Evolutionary conservation across 2,113 vertebrate genomes (phyloP).

Genomic region (Chunga burmeisteri): DNA sequence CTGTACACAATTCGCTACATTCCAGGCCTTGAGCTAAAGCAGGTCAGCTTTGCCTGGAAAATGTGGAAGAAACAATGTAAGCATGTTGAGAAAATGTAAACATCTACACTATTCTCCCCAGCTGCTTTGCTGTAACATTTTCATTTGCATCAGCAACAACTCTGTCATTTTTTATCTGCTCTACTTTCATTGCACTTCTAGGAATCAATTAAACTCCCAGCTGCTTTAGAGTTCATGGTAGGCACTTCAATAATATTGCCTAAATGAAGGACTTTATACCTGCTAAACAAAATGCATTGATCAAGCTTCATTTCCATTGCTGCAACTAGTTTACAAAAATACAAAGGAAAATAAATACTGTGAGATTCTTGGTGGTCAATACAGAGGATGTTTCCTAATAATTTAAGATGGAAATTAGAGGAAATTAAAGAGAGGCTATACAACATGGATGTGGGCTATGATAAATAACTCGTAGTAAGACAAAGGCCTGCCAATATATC

Average conservation of each 20-base stretch:
- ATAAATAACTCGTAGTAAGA: background rate
- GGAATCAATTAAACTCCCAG: slow-evolving; percentile 43
- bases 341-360: background rate
- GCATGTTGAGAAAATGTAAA: slow-evolving; percentile 54
- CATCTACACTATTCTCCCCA: slow-evolving; percentile 6
- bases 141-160: slow-evolving; percentile 60
- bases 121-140: slow-evolving; percentile 37
- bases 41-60: slow-evolving; percentile 72
- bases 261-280: slow-evolving; percentile 36
- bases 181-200: slow-evolving; percentile 55
- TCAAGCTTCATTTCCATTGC: background rate
- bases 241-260: slow-evolving; percentile 23
- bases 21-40: slow-evolving; percentile 71
- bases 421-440: background rate
- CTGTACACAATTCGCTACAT: slow-evolving; percentile 55
- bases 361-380: background rate
- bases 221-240: slow-evolving; percentile 10
- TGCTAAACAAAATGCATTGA: background rate
- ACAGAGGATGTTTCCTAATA: background rate
- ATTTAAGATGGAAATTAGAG: background rate
- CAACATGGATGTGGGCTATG: background rate
- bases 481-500: background rate
- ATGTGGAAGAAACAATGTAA: slow-evolving; percentile 54
- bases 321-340: background rate
- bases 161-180: slow-evolving; percentile 56